Percentiles rank a stretch among this genome's conserved stretches.
Evolutionary conservation across 2,797 vertebrate species (phyloP).

Genomic region (Euphonia xanthogaster): DNA sequence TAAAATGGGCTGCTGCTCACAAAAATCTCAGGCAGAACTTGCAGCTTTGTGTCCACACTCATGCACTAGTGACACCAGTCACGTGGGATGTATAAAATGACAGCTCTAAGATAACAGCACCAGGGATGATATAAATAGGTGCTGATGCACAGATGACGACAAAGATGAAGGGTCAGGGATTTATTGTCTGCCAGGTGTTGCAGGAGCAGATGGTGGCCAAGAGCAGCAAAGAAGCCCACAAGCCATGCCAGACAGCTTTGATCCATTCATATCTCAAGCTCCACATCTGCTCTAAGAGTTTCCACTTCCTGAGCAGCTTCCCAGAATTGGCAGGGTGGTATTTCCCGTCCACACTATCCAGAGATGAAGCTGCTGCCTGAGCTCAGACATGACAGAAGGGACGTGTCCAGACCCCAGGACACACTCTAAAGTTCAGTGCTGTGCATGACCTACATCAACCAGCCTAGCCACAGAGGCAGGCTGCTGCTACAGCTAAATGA

Average conservation of each 20-base stretch:
- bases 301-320: not conserved
- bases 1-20: not conserved
- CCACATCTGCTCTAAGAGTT: not conserved
- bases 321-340: not conserved
- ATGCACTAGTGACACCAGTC: not conserved
- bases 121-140: not conserved
- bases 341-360: not conserved
- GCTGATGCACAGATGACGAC: not conserved
- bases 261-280: not conserved
- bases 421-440: not conserved
- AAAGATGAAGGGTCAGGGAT: not conserved
- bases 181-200: not conserved
- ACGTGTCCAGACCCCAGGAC: fast-evolving
- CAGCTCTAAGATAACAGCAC: not conserved
- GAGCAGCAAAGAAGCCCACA: not conserved
- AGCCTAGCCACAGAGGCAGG: not conserved
- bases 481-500: constrained; percentile 37
- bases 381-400: not conserved
- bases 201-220: not conserved
- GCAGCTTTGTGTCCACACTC: not conserved
- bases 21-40: not conserved
- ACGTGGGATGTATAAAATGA: not conserved
- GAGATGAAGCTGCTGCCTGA: not conserved
- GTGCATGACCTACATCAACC: constrained; percentile 19
- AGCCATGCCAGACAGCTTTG: not conserved